These are phyloP conservation scores for Furcula furcula DNA, from an alignment of 2,888 invertebrate species.

Conservation along the genomic window DNA sequence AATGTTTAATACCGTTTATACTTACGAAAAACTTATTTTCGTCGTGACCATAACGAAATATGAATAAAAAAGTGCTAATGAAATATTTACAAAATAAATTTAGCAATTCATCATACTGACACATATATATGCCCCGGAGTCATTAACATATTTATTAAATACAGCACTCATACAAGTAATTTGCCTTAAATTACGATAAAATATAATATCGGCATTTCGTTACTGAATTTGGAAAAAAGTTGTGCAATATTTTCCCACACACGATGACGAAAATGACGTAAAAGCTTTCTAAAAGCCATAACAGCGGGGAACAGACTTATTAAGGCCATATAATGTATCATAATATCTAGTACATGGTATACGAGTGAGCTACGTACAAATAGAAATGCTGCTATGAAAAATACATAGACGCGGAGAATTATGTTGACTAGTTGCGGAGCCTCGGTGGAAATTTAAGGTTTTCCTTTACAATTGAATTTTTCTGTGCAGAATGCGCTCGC, in stretches of 20 bases:
- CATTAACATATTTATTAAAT: no score
- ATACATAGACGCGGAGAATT: background rate
- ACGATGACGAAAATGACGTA: conserved; percentile 30
- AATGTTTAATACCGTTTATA: no score
- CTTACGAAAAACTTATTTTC: no score
- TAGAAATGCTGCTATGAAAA: conserved; percentile 1
- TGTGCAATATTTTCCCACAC: conserved; percentile 13
- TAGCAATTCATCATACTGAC: no score
- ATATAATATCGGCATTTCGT: no score
- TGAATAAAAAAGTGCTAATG: no score
- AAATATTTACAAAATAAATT: no score
- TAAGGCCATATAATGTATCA: conserved; percentile 14
- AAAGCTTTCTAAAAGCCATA: conserved; percentile 38
- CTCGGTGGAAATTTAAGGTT: background rate
- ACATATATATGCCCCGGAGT: no score
- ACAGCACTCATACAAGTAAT: no score
- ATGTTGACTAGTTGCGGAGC: background rate
- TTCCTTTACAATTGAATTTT: conserved; percentile 8
- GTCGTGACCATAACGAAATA: no score
- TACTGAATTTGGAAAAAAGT: conserved; percentile 8
- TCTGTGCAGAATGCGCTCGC: no score
- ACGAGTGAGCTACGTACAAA: background rate
- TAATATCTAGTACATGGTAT: conserved; percentile 3
- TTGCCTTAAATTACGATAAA: no score
- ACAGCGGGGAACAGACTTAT: conserved; percentile 19